These are phyloP conservation scores for Erinaceus europaeus DNA, from an alignment of 2,113 vertebrate species.

Conservation along the genomic window DNA sequence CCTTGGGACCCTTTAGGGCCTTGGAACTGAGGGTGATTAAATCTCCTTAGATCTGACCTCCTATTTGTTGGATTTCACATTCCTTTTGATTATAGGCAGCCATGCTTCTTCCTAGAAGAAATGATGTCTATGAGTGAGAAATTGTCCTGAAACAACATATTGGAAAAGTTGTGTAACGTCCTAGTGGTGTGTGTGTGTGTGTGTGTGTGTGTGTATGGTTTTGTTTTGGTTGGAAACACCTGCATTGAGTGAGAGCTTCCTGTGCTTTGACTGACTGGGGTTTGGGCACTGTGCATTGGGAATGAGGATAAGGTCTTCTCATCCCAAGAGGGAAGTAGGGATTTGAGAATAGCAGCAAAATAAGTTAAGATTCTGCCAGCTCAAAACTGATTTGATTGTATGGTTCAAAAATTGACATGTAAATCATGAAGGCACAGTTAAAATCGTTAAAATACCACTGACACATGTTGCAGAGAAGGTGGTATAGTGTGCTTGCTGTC, in stretches of 20 bases:
- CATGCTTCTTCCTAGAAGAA: background rate
- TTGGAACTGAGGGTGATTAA: background rate
- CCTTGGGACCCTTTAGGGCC: background rate
- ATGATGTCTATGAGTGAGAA: background rate
- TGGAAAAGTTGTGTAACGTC: background rate
- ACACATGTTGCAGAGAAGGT: background rate
- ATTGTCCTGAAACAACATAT: background rate
- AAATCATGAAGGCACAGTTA: background rate
- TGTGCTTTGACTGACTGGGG: background rate
- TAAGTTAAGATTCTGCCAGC: background rate
- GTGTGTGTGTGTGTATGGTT: too few species aligned
- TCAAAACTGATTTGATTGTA: background rate
- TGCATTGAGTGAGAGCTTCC: background rate
- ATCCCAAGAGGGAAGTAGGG: background rate
- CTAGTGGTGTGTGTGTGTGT: background rate
- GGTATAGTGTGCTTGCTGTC: too few species aligned
- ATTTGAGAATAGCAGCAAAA: background rate
- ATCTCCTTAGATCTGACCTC: background rate
- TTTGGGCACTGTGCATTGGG: background rate
- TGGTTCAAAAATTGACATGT: slow-evolving; percentile 20
- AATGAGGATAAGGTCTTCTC: background rate
- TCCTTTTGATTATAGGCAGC: background rate
- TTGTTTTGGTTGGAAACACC: background rate
- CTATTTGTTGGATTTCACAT: slow-evolving; percentile 1
- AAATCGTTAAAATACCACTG: too few species aligned